Conservation (phyloP, 2,888 invertebrate species). For the Lochmaea crataegi region DNA sequence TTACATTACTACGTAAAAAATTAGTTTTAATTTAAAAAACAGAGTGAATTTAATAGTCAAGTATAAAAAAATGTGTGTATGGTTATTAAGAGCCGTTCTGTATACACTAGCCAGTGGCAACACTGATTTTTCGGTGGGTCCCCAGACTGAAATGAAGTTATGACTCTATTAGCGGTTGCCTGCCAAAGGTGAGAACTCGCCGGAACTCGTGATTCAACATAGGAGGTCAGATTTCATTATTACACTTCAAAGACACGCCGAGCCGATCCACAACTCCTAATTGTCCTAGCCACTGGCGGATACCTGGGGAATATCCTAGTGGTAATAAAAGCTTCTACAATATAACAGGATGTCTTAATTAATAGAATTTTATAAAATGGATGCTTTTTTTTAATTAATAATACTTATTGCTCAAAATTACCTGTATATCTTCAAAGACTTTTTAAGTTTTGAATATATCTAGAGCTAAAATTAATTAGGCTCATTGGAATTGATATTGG, state of each 20-base stretch:
- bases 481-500: too few species aligned
- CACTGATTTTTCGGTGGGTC: slow-evolving; percentile 37
- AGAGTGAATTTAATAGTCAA: not conserved
- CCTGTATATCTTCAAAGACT: too few species aligned
- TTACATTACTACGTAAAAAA: not conserved
- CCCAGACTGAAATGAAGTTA: slow-evolving; percentile 48
- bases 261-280: slow-evolving; percentile 43
- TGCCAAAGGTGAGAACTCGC: slow-evolving; percentile 52
- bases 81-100: not conserved
- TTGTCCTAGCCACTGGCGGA: slow-evolving; percentile 39
- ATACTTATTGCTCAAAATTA: too few species aligned
- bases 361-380: not conserved
- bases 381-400: not conserved
- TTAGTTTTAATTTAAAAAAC: not conserved
- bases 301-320: slow-evolving; percentile 15
- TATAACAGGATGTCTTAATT: not conserved
- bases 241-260: slow-evolving; percentile 47
- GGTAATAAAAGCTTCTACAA: not conserved
- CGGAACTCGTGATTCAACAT: slow-evolving; percentile 48
- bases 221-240: slow-evolving; percentile 52
- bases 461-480: too few species aligned
- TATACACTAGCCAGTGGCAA: slow-evolving; percentile 32
- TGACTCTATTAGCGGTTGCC: slow-evolving; percentile 59
- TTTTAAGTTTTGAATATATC: too few species aligned
- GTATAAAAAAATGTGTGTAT: slow-evolving; percentile 2